Evolutionary conservation across 2,888 invertebrate genomes (phyloP).

Genomic region (Philaethria dido): DNA sequence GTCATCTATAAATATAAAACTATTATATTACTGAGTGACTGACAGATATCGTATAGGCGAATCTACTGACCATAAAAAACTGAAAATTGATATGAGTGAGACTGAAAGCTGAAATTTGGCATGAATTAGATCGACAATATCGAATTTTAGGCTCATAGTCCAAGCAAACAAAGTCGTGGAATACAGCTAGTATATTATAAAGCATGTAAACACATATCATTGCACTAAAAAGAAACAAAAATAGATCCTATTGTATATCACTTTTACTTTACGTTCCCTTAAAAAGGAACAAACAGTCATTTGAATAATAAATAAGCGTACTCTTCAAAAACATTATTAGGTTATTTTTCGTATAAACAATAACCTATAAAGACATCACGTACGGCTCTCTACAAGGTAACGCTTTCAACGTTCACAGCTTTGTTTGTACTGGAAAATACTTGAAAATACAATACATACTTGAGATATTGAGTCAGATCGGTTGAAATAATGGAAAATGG

Average conservation of each 20-base stretch:
- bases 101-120: too few relatives aligned
- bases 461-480: slow-evolving; percentile 33
- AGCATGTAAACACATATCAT: too few relatives aligned
- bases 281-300: slow-evolving; percentile 4
- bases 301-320: slow-evolving; percentile 32
- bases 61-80: too few relatives aligned
- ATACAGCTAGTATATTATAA: too few relatives aligned
- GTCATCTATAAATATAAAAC: too few relatives aligned
- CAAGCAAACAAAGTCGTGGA: too few relatives aligned
- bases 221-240: background rate
- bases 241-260: background rate
- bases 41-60: too few relatives aligned
- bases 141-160: too few relatives aligned
- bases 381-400: slow-evolving; percentile 43
- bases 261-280: background rate
- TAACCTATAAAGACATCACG: slow-evolving; percentile 54
- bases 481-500: background rate
- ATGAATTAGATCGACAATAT: too few relatives aligned
- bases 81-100: too few relatives aligned
- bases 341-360: slow-evolving; percentile 52
- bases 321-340: slow-evolving; percentile 43
- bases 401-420: slow-evolving; percentile 49
- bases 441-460: slow-evolving; percentile 45
- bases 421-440: slow-evolving; percentile 48
- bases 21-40: too few relatives aligned